Conservation (phyloP, 2,113 vertebrate genomes). For the Pangasianodon gigas region DNA sequence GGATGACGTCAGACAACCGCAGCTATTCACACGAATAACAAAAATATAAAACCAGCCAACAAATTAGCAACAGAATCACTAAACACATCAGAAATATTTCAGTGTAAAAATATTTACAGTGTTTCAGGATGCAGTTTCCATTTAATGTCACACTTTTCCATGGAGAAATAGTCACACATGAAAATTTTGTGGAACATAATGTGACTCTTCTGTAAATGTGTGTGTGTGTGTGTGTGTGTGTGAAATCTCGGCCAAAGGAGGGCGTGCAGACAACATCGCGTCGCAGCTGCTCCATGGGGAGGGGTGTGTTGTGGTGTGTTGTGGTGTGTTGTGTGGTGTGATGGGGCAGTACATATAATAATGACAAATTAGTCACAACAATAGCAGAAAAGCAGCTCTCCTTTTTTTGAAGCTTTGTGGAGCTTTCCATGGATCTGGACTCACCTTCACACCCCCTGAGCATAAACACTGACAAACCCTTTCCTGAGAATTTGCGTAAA, state of each 20-base stretch:
- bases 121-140: neutral
- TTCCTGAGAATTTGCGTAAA: neutral
- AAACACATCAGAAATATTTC: neutral
- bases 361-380: neutral
- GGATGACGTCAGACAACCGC: neutral
- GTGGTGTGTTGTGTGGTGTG: neutral
- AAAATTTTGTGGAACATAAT: too few species aligned
- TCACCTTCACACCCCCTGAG: neutral
- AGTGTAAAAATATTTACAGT: too few species aligned
- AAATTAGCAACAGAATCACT: neutral
- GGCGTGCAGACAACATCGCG: conserved; percentile 43
- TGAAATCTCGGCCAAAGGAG: conserved; percentile 18
- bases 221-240: neutral
- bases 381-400: neutral
- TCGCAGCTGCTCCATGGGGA: neutral
- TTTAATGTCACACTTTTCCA: neutral
- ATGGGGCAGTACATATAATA: neutral
- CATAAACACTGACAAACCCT: conserved; percentile 4
- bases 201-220: neutral
- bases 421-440: neutral
- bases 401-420: neutral
- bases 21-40: neutral
- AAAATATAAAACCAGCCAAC: neutral
- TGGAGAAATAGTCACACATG: neutral
- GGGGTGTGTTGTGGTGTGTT: neutral